Conservation (phyloP, 2,113 vertebrate genomes). For the Corythornis vintsioides region DNA sequence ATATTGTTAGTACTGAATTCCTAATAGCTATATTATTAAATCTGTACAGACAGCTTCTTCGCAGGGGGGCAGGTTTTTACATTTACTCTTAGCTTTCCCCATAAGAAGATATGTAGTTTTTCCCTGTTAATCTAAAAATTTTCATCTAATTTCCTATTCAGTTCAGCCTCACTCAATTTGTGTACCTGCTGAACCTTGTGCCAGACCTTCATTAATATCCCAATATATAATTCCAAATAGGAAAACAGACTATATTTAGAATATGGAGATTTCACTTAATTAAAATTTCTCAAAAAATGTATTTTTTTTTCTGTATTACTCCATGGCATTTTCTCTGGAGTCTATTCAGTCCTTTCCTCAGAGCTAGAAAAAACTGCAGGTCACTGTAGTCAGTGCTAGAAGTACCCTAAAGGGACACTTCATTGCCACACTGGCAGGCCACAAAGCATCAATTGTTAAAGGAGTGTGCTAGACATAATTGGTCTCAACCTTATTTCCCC, state of each 20-base stretch:
- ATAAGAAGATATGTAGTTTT: not conserved
- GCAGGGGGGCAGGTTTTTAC: not conserved
- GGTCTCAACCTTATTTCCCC: not conserved
- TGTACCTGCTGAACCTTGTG: not conserved
- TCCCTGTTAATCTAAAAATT: not conserved
- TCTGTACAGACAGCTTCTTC: not conserved
- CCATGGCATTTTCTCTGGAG: not conserved
- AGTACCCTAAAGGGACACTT: not conserved
- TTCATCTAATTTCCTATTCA: not conserved
- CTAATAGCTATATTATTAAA: not conserved
- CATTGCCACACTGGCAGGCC: not conserved
- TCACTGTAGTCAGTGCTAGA: not conserved
- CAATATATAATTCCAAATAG: not conserved
- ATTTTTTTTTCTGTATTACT: not conserved
- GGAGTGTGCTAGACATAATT: not conserved
- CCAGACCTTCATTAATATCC: not conserved
- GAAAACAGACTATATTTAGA: not conserved
- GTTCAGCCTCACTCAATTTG: not conserved
- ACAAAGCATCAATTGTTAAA: not conserved
- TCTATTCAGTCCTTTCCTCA: not conserved
- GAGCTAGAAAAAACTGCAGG: not conserved
- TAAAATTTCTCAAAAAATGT: not conserved
- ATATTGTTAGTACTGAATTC: not conserved
- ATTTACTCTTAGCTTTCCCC: not conserved
- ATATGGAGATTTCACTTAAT: not conserved